Base-by-base conservation (phyloP, 2,113 vertebrate genomes). In the Nanorana parkeri region DNA sequence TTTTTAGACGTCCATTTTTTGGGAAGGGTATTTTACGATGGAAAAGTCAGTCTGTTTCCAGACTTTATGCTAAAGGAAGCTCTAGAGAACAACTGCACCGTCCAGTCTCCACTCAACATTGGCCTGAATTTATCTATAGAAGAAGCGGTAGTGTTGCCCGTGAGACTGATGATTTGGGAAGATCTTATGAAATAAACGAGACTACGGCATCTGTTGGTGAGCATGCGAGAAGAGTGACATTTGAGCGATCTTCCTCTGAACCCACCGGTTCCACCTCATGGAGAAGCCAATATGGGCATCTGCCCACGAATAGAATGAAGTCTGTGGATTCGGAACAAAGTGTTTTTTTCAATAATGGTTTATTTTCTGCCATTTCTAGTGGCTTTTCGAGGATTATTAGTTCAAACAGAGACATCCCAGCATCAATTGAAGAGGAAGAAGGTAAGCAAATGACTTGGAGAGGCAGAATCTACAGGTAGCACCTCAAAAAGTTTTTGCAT, bases 161-260 rank as follows among this genome's bases (percentile, higher is more conserved):
- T 19, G 65, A 15, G 19, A 20, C 36, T 20, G 13, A 47, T 7
- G 20, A 32, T 13, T 24, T 66, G 2, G 21, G 21, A 23, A n/a
- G 8, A 58, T 66, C 29, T 19, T 58, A 17, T 21, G 88, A 83
- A 2, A 21, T 81, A 4, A 0, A 66, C 2, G 84, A 71, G 78
- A 16, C 3, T 0, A 23, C 29, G 2, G 55, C 66, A 51, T 74
- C 66, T 3, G 0, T 61, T 0, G 77, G 68, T 77, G 41, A 4
- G 0, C 19, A 21, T 64, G 75, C 83, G 0, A 67, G 78, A 0
- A 88, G 86, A 23, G 87, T 85, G 77, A 90, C 91, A 3, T 94
- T 95, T 86, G 84, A 1, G 15, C 89, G 94, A 36, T 95, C 94
- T 0, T 7, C 92, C 65, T 94, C 93, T 0, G 93, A 93, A 66